A percentile compares a stretch with the other conserved stretches of the same genome.
phyloP scores from a whole-genome alignment of 2,888 invertebrate genomes.

The Pheosia tremula region DNA sequence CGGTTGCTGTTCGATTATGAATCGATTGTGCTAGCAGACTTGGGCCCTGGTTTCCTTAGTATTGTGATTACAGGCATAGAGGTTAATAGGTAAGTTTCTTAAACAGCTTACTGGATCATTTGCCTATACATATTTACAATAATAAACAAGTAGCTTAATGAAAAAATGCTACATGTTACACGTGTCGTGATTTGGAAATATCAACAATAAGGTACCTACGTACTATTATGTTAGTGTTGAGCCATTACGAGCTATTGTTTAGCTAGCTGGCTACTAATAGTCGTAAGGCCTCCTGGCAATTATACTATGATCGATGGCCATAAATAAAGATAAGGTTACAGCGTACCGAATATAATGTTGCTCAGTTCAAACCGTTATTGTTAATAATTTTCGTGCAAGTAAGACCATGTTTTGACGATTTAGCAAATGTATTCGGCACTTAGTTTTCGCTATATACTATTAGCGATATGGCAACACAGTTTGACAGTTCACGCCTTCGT shows the following conservation, averaged over 20 bases:
- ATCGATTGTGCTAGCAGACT: too few species aligned
- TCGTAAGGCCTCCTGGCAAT: conserved; percentile 24
- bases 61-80: not conserved
- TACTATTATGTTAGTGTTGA: conserved; percentile 14
- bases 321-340: conserved; percentile 51
- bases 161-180: conserved; percentile 13
- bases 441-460: too few species aligned
- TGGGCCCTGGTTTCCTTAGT: too few species aligned
- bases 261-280: conserved; percentile 33
- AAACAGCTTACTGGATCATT: not conserved
- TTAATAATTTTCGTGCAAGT: not conserved
- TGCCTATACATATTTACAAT: not conserved
- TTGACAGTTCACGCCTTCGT: too few species aligned
- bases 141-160: conserved; percentile 4
- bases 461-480: too few species aligned
- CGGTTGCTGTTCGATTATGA: too few species aligned
- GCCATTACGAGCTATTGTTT: conserved; percentile 49
- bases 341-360: conserved; percentile 28
- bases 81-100: too few species aligned
- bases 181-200: conserved; percentile 27
- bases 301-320: conserved; percentile 47
- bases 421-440: not conserved
- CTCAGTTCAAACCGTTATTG: conserved; percentile 15
- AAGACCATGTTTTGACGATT: not conserved
- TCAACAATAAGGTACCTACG: conserved; percentile 9